Evolutionary conservation across 2,113 vertebrate species (phyloP), one percentile per base, ranked within the genome.

Genomic region (Mormyrus lacerda): DNA sequence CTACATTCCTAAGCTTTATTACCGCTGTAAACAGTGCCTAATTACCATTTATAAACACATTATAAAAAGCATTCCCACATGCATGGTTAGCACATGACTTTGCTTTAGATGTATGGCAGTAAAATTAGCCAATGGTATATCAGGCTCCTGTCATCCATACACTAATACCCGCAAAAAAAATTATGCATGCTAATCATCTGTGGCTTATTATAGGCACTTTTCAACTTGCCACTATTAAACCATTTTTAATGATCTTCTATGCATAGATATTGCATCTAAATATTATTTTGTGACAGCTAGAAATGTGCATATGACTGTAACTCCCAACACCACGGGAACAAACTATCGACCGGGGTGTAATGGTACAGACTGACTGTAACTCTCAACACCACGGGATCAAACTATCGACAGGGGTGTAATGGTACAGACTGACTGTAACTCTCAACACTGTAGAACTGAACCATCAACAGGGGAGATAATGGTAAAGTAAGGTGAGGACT

Each of bases 231-330:
- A 76, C 35, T 76, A 76, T 42, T 39, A 76, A 76, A 76, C 73
- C 35, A 76, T 76, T 76, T 76, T 76, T 76, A 76, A 42, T 76
- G 13, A 76, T 42, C 15, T 42, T 76, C 73, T 7, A 42, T 76
- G 73, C 73, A 39, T 76, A 76, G 73, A 76, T 42, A 76, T 76
- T 76, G 35, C 73, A 76, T 73, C 65, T 73, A 73, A 73, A 73
- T 35, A n/a, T 35, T 73, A 73, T 39, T 76, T 76, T 76, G 35
- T 39, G 8, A n/a, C 24, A 10, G 58, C 58, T 73, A 35, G 27
- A 76, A 76, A 76, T 76, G 15, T 39, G 69, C 69, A 39, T 76
- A 76, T 76, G 53, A 58, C 15, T 58, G 2, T 17, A 21, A 58
- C 15, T 58, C 21, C 53, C 19, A 19, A 21, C 53, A 9, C 48